Conservation (phyloP, 2,888 invertebrate species). For the Toxonevra muliebris region DNA sequence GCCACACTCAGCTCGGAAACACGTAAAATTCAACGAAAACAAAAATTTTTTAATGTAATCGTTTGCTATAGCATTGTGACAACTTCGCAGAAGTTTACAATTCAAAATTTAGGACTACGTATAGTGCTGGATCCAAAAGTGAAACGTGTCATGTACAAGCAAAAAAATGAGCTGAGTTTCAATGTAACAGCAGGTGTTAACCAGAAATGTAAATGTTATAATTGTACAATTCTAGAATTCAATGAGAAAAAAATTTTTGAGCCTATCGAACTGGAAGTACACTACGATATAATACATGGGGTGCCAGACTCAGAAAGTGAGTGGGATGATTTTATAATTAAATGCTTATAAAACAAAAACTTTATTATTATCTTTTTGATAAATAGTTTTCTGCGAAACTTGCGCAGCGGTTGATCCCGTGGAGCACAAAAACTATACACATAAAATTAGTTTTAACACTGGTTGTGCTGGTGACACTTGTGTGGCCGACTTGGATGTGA, state of each 20-base stretch:
- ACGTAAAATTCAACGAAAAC: slow-evolving; percentile 62
- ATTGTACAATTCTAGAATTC: slow-evolving; percentile 49
- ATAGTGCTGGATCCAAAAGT: slow-evolving; percentile 59
- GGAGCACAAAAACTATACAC: slow-evolving; percentile 53
- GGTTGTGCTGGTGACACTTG: slow-evolving; percentile 62
- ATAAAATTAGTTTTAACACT: slow-evolving; percentile 64
- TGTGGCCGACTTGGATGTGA: slow-evolving; percentile 61
- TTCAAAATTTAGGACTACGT: slow-evolving; percentile 55
- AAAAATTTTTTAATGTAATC: slow-evolving; percentile 56
- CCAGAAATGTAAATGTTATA: too few species aligned
- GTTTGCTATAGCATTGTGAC: slow-evolving; percentile 59
- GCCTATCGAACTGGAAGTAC: slow-evolving; percentile 62
- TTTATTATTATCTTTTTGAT: background rate
- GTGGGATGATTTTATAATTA: background rate
- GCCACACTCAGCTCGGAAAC: slow-evolving; percentile 58
- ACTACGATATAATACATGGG: slow-evolving; percentile 58
- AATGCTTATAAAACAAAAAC: background rate
- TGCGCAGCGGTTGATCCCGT: slow-evolving; percentile 64
- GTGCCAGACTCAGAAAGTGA: slow-evolving; percentile 59
- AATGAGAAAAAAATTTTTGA: slow-evolving; percentile 63
- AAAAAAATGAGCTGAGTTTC: slow-evolving; percentile 55
- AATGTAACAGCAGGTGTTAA: slow-evolving; percentile 49
- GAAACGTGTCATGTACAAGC: slow-evolving; percentile 60
- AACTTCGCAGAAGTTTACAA: slow-evolving; percentile 44
- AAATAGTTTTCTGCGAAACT: slow-evolving; percentile 59